A percentile compares a stretch with the other conserved stretches of the same genome.
These are phyloP conservation scores for Plutomurus gul DNA, from an alignment of 1,140 invertebrate genomes.

Conservation along the genomic window DNA sequence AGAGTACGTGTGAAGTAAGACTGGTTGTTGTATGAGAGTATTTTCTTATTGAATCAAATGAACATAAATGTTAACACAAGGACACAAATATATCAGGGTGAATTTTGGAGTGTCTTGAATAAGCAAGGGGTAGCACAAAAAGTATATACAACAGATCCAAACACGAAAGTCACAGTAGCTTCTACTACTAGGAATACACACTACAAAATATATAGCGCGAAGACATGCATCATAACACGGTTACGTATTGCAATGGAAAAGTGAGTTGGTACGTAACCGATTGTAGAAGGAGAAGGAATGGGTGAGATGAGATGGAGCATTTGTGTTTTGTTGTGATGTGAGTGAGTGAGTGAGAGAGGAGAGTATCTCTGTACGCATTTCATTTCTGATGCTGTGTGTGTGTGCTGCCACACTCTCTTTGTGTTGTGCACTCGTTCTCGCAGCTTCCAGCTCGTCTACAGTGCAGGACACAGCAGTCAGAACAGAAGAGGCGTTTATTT, in stretches of 20 bases:
- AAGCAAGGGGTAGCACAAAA: not conserved
- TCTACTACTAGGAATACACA: not conserved
- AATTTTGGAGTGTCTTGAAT: not conserved
- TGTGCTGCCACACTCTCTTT: conserved; percentile 29
- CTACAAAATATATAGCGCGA: not conserved
- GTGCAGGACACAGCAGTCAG: not conserved
- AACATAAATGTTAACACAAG: not conserved
- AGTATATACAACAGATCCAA: not conserved
- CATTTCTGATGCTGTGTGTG: not conserved
- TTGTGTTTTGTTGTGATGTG: not conserved
- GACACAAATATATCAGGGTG: not conserved
- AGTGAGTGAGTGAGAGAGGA: not conserved
- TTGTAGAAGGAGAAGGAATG: not conserved
- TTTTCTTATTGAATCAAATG: not conserved
- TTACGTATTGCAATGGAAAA: too few relatives aligned
- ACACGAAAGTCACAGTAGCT: not conserved
- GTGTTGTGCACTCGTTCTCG: not conserved
- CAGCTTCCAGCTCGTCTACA: not conserved
- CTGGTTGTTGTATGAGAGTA: not conserved
- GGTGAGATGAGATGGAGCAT: conserved; percentile 15
- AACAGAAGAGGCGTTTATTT: conserved; percentile 16
- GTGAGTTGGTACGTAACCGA: too few relatives aligned
- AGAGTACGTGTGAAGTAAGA: too few relatives aligned
- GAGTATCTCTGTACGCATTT: not conserved
- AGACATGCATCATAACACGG: not conserved